Percentiles rank a stretch among this genome's conserved stretches.
Evolutionary conservation across 2,888 invertebrate species (phyloP).

Genomic region (Drosophila mimetica): DNA sequence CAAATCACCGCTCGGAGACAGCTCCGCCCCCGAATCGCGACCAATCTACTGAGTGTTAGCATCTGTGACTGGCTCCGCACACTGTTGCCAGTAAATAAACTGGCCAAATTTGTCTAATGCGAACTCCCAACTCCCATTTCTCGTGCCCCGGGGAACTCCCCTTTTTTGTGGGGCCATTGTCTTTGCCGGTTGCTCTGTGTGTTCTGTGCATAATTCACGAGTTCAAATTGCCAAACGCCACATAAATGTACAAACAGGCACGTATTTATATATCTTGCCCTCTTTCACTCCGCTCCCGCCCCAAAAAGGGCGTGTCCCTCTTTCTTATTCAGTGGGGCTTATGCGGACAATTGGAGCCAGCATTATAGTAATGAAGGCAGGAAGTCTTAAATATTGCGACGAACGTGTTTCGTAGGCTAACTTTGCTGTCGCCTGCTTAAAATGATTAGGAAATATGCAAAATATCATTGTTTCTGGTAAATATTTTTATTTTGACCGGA

Average conservation of each 20-base stretch:
- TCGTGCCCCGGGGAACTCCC: neutral
- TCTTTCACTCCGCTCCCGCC: neutral
- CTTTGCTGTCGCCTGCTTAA: neutral
- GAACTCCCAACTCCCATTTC: slow-evolving; percentile 10
- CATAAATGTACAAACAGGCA: slow-evolving; percentile 48
- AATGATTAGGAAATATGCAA: no score
- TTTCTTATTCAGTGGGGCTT: slow-evolving; percentile 11
- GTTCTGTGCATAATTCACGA: slow-evolving; percentile 65
- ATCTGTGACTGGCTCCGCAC: slow-evolving; percentile 28
- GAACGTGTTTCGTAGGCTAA: no score
- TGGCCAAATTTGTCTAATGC: slow-evolving; percentile 51
- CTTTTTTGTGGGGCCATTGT: neutral
- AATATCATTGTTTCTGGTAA: no score
- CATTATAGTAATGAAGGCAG: slow-evolving; percentile 6
- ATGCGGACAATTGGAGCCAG: slow-evolving; percentile 18
- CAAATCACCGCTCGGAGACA: slow-evolving; percentile 18
- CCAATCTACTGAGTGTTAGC: slow-evolving; percentile 30
- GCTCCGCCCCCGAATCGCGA: neutral
- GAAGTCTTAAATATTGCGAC: neutral
- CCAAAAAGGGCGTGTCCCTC: slow-evolving; percentile 8
- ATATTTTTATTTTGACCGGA: no score
- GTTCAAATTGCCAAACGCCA: slow-evolving; percentile 56
- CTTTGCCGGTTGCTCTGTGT: slow-evolving; percentile 8
- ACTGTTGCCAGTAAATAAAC: slow-evolving; percentile 46
- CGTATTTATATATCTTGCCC: slow-evolving; percentile 39